These are phyloP conservation scores for Pseudopodoces humilis DNA, from an alignment of 2,113 vertebrate genomes.

Conservation along the genomic window DNA sequence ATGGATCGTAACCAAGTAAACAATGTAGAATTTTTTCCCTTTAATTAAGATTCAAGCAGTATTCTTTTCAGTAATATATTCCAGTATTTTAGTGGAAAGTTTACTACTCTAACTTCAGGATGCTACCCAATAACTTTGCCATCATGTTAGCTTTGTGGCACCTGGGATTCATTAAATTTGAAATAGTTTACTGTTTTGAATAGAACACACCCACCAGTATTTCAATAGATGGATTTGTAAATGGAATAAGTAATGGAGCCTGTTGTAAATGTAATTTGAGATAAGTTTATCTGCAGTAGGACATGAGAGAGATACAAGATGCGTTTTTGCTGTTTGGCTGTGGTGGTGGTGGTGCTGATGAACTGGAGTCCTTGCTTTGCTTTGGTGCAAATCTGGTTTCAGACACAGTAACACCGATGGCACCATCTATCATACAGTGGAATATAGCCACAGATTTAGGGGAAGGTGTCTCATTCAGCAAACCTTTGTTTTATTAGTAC, in stretches of 20 bases:
- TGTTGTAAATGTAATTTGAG: not conserved
- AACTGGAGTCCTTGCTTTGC: not conserved
- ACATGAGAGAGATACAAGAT: not conserved
- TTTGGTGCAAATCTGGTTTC: not conserved
- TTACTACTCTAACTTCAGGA: not conserved
- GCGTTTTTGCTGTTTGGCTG: not conserved
- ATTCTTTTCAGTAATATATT: not conserved
- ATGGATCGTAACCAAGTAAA: not conserved
- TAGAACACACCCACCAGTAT: not conserved
- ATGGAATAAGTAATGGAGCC: not conserved
- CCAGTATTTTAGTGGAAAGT: not conserved
- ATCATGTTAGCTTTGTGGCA: not conserved
- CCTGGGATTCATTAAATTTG: not conserved
- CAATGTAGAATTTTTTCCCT: not conserved
- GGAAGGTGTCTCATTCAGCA: not conserved
- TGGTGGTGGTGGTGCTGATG: not conserved
- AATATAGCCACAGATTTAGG: not conserved
- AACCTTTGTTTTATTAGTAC: not conserved
- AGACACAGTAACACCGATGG: not conserved
- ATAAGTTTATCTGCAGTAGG: not conserved
- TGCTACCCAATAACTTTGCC: not conserved
- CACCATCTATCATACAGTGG: not conserved
- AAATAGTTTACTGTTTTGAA: not conserved
- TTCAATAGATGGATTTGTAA: not conserved
- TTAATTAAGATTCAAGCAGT: not conserved